Evolutionary conservation across 2,888 invertebrate genomes (phyloP).

Genomic region (Drosophila austrosaltans): DNA sequence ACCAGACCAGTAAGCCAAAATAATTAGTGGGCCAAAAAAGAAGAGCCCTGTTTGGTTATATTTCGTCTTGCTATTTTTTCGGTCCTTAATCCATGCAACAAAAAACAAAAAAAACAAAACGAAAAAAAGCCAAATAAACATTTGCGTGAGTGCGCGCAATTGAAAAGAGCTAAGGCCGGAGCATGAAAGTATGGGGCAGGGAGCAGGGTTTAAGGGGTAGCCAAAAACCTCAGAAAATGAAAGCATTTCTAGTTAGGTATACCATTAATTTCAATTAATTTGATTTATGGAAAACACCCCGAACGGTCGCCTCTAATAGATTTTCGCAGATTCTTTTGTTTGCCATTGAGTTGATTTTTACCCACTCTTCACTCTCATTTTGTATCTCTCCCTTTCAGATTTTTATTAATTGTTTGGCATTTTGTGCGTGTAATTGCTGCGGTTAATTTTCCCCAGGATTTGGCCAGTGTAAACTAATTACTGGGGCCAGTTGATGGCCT

Average conservation of each 20-base stretch:
- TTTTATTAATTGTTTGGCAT: slow-evolving; percentile 59
- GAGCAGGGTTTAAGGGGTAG: background rate
- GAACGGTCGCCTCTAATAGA: slow-evolving; percentile 53
- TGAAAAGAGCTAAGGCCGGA: slow-evolving; percentile 23
- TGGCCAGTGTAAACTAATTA: slow-evolving; percentile 59
- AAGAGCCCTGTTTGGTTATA: slow-evolving; percentile 17
- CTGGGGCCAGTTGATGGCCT: slow-evolving; percentile 42
- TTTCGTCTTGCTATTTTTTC: slow-evolving; percentile 33
- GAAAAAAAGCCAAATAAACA: slow-evolving; percentile 26
- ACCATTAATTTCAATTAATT: slow-evolving; percentile 79
- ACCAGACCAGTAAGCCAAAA: slow-evolving; percentile 51
- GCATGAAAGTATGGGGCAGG: background rate
- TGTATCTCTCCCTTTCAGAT: background rate
- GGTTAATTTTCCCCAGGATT: slow-evolving; percentile 48
- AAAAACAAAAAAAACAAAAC: background rate
- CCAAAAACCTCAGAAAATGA: slow-evolving; percentile 31
- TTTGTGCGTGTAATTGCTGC: slow-evolving; percentile 51
- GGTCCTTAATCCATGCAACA: slow-evolving; percentile 39
- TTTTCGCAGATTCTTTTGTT: slow-evolving; percentile 41
- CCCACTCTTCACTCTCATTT: background rate
- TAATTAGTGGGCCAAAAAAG: slow-evolving; percentile 57
- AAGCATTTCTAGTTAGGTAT: slow-evolving; percentile 41
- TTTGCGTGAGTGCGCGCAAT: slow-evolving; percentile 48
- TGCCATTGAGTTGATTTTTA: slow-evolving; percentile 12
- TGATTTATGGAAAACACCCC: slow-evolving; percentile 67